Evolutionary conservation across 35 echinoderm and acorn worm species (phyloP).

Genomic region (Apostichopus californicus): DNA sequence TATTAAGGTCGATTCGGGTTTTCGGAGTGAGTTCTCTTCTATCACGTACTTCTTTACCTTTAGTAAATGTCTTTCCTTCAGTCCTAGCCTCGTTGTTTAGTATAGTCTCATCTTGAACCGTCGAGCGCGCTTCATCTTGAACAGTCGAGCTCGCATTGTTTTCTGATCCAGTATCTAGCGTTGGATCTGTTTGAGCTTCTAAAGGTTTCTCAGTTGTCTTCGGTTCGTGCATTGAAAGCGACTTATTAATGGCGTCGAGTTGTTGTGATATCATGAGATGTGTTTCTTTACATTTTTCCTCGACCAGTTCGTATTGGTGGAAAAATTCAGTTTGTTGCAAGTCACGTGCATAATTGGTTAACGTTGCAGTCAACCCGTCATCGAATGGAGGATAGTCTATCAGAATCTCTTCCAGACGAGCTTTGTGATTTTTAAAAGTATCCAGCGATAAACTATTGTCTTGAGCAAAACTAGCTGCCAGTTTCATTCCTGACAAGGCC

Average conservation of each 20-base stretch:
- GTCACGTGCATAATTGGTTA: conserved; percentile 50
- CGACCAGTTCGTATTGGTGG: conserved; percentile 69
- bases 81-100: background rate
- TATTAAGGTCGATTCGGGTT: conserved; percentile 14
- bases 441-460: conserved; percentile 65
- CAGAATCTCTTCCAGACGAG: conserved; percentile 68
- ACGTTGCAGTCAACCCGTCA: conserved; percentile 55
- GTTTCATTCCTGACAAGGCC: conserved; percentile 75
- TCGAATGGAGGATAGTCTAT: conserved; percentile 61
- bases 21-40: conserved; percentile 49
- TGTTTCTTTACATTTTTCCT: conserved; percentile 74
- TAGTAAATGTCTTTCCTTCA: background rate
- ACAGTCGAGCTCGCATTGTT: background rate
- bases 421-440: conserved; percentile 55
- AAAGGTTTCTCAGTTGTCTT: background rate
- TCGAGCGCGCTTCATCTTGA: background rate
- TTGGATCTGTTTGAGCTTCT: background rate
- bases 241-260: background rate
- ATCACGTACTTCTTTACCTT: conserved; percentile 17
- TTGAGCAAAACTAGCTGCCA: conserved; percentile 67
- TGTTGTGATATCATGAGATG: background rate
- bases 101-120: background rate
- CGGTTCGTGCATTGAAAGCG: background rate
- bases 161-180: background rate
- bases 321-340: conserved; percentile 74